Conservation (phyloP, 2,888 invertebrate genomes). For the Hololepta plana region DNA sequence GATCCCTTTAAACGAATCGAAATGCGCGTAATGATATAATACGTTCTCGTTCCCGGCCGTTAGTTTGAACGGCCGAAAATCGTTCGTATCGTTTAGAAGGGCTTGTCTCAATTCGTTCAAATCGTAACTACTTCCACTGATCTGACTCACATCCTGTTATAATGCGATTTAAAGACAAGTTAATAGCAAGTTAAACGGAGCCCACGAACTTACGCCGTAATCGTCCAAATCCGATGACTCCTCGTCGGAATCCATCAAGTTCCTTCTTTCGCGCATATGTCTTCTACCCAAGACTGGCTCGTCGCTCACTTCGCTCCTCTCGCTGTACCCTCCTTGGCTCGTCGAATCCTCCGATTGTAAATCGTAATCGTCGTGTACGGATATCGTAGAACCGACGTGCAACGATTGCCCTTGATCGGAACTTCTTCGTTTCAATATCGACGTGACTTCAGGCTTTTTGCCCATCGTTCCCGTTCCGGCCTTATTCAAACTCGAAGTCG, state of each 20-base stretch:
- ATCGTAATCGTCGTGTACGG: conserved; percentile 32
- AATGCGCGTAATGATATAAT: conserved; percentile 55
- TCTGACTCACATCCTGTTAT: conserved; percentile 43
- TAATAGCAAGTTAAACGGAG: conserved; percentile 1
- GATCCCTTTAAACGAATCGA: conserved; percentile 54
- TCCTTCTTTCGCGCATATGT: conserved; percentile 37
- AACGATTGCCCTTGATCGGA: conserved; percentile 30
- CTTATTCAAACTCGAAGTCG: conserved; percentile 7
- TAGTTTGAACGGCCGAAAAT: conserved; percentile 36
- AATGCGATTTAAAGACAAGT: not conserved
- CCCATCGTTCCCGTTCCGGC: not conserved
- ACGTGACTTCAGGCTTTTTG: conserved; percentile 31
- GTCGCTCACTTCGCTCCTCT: conserved; percentile 45
- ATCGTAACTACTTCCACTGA: conserved; percentile 43
- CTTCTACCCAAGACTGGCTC: conserved; percentile 47
- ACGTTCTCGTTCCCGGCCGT: conserved; percentile 55
- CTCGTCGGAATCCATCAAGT: conserved; percentile 41
- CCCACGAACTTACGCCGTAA: conserved; percentile 30
- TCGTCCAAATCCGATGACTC: conserved; percentile 63
- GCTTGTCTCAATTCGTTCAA: conserved; percentile 54
- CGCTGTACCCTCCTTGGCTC: conserved; percentile 46
- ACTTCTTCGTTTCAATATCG: conserved; percentile 38
- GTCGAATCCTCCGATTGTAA: conserved; percentile 49
- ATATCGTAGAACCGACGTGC: conserved; percentile 26
- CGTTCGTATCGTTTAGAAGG: conserved; percentile 50